Conservation (phyloP, 2,888 invertebrate species). For the Augiades crinisus region DNA sequence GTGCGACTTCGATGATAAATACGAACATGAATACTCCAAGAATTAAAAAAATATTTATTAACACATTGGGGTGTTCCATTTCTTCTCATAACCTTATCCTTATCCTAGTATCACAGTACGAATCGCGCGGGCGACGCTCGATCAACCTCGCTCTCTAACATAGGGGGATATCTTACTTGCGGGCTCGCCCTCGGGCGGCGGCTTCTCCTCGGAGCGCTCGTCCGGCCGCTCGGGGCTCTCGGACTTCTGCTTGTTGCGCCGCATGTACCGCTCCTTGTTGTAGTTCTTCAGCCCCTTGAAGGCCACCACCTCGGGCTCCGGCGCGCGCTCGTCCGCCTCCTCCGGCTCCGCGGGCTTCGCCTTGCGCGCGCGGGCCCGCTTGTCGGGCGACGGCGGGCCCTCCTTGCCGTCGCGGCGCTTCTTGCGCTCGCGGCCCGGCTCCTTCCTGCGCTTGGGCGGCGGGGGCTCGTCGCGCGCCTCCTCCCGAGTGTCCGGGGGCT, state of each 20-base stretch:
- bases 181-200: conserved; percentile 37
- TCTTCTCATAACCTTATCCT: conserved; percentile 55
- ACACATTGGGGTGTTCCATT: conserved; percentile 48
- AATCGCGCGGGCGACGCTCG: conserved; percentile 13
- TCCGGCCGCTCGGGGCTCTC: conserved; percentile 75
- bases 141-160: conserved; percentile 46
- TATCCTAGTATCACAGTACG: conserved; percentile 59
- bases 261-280: conserved; percentile 83
- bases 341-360: conserved; percentile 32
- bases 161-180: conserved; percentile 76
- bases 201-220: conserved; percentile 34
- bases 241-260: conserved; percentile 83
- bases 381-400: conserved; percentile 35
- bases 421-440: conserved; percentile 48
- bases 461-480: conserved; percentile 37
- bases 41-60: conserved; percentile 71
- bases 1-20: conserved; percentile 51
- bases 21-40: conserved; percentile 73
- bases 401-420: conserved; percentile 35
- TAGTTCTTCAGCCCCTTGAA: conserved; percentile 82
- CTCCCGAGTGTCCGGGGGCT: conserved; percentile 22
- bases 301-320: conserved; percentile 48
- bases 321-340: conserved; percentile 37
- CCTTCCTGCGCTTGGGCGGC: conserved; percentile 44
- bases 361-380: conserved; percentile 36